phyloP scores from a whole-genome alignment of 2,113 vertebrate species.

The Cheirogaleus medius region DNA sequence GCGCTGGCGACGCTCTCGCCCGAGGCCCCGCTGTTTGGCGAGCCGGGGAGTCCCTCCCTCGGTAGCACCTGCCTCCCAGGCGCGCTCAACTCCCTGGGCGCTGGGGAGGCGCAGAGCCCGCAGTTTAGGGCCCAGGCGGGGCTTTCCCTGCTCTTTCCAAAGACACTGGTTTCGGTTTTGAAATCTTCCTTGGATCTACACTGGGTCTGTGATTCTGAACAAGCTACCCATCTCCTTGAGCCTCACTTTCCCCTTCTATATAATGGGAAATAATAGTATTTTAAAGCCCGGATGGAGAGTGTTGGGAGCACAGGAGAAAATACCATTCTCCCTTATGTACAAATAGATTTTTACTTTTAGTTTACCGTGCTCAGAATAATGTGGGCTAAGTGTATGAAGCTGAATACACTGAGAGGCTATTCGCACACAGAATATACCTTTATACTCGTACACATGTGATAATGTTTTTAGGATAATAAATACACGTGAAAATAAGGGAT shows the following conservation, averaged over 20 bases:
- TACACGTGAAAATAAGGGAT: neutral
- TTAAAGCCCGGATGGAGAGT: neutral
- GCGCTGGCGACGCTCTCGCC: slow-evolving; percentile 77
- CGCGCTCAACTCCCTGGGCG: neutral
- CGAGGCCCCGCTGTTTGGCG: slow-evolving; percentile 67
- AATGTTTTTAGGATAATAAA: neutral
- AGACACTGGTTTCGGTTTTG: neutral
- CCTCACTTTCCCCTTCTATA: slow-evolving; percentile 38
- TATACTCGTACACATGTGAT: neutral
- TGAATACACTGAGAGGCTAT: neutral
- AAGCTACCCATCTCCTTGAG: neutral
- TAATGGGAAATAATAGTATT: neutral
- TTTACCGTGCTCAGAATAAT: neutral
- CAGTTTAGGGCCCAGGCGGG: neutral
- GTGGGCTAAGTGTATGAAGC: neutral
- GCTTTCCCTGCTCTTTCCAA: neutral
- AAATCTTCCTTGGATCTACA: neutral
- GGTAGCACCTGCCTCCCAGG: neutral
- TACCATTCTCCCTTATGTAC: neutral
- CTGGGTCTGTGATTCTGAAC: neutral
- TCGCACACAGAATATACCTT: neutral
- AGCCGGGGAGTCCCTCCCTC: slow-evolving; percentile 25
- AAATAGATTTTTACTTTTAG: slow-evolving; percentile 27
- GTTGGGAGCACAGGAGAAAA: neutral
- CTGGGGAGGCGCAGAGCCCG: neutral